A percentile compares a stretch with the other conserved stretches of the same genome.
Conservation (phyloP, 2,797 vertebrate species). For the Dendrocincla tyrannina region DNA sequence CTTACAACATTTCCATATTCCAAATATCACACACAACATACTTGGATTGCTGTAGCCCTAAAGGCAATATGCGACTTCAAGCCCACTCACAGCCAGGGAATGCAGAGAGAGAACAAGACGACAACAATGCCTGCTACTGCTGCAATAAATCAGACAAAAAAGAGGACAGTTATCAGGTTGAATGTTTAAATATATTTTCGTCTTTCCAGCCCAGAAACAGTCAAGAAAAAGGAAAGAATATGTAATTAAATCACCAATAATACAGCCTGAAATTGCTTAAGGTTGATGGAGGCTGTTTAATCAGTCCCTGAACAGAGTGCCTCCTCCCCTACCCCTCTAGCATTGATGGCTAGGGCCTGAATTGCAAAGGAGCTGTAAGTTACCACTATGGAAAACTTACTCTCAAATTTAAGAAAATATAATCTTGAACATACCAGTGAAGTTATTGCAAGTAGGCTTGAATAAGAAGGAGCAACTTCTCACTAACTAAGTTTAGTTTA, state of each 20-base stretch:
- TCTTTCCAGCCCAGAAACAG: neutral
- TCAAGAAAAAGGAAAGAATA: neutral
- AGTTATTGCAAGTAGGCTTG: neutral
- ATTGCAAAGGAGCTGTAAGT: neutral
- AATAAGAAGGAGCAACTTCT: neutral
- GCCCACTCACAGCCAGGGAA: neutral
- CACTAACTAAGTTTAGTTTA: neutral
- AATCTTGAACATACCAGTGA: neutral
- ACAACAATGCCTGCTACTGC: accelerated
- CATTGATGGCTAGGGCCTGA: neutral
- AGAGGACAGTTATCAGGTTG: neutral
- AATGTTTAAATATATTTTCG: neutral
- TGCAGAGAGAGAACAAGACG: neutral
- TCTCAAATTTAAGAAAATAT: neutral
- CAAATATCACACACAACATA: neutral
- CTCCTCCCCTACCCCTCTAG: neutral
- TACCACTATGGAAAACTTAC: neutral
- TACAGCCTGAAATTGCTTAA: neutral
- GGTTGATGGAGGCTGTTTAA: neutral
- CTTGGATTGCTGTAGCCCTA: neutral
- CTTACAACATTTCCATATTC: neutral
- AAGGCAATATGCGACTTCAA: neutral
- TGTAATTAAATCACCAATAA: neutral
- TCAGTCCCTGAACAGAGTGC: neutral
- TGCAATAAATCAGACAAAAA: neutral